phyloP scores from a whole-genome alignment of 92 coral and sea anemone genomes.

The Zoanthus gigantus region DNA sequence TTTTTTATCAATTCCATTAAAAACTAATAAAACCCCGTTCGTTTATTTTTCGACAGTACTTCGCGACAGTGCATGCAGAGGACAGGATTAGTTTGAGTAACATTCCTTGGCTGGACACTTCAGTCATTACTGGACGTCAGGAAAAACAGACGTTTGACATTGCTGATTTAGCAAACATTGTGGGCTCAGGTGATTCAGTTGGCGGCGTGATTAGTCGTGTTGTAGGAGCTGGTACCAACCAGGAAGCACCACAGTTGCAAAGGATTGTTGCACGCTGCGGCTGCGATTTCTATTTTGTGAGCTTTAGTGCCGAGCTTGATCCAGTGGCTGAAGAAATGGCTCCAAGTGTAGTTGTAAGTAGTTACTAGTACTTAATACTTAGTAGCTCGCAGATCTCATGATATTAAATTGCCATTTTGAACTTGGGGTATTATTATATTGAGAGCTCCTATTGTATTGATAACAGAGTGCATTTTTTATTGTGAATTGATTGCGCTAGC shows the following conservation, averaged over 20 bases:
- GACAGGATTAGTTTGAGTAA: conserved; percentile 80
- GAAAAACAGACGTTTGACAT: conserved; percentile 87
- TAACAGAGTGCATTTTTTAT: too few relatives aligned
- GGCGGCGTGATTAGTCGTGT: conserved; percentile 90
- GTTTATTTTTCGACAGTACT: conserved; percentile 69
- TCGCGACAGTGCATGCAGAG: conserved; percentile 92
- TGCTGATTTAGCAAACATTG: conserved; percentile 89
- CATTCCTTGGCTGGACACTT: conserved; percentile 91
- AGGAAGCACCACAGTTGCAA: conserved; percentile 88
- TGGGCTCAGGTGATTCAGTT: conserved; percentile 96
- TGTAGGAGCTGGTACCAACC: conserved; percentile 76
- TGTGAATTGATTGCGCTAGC: too few relatives aligned
- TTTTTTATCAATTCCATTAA: too few relatives aligned
- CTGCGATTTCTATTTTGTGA: conserved; percentile 92
- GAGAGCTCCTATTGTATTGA: too few relatives aligned
- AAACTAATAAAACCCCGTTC: not conserved
- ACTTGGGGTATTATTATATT: too few relatives aligned
- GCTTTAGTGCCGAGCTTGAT: conserved; percentile 91
- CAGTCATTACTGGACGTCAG: conserved; percentile 89
- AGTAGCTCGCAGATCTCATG: not conserved
- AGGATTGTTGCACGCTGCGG: conserved; percentile 96
- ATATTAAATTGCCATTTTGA: too few relatives aligned
- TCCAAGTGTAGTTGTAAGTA: conserved; percentile 80
- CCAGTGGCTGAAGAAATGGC: conserved; percentile 86
- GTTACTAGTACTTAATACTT: not conserved